phyloP scores from a whole-genome alignment of 2,797 vertebrate species.

The Periophthalmus magnuspinnatus region DNA sequence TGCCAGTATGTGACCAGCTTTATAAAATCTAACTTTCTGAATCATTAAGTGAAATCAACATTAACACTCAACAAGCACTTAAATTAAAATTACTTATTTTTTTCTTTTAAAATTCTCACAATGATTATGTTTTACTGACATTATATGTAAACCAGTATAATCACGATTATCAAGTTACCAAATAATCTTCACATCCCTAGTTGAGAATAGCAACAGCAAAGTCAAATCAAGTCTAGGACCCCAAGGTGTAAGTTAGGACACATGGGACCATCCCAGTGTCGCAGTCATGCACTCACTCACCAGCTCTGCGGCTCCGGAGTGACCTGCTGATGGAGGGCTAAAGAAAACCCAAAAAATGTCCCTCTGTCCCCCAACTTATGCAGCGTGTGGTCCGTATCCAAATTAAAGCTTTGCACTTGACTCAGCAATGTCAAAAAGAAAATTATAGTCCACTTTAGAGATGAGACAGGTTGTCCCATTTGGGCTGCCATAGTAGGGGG shows the following conservation, averaged over 20 bases:
- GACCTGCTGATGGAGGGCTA: constrained; percentile 89
- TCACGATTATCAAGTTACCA: too few species aligned
- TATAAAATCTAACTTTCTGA: too few species aligned
- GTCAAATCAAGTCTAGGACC: background rate
- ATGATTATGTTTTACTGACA: too few species aligned
- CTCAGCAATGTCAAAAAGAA: constrained; percentile 57
- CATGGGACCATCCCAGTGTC: constrained; percentile 27
- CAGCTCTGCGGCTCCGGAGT: constrained; percentile 84
- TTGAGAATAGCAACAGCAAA: background rate
- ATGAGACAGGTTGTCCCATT: constrained; percentile 36
- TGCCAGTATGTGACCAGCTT: too few species aligned
- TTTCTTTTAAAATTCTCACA: too few species aligned
- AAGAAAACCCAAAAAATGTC: constrained; percentile 91
- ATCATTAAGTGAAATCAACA: too few species aligned
- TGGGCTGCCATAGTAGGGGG: constrained; percentile 62
- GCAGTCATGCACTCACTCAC: constrained; percentile 78
- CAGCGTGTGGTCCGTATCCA: constrained; percentile 85
- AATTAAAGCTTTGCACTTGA: constrained; percentile 80
- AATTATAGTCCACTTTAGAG: constrained; percentile 47
- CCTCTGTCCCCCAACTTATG: constrained; percentile 84
- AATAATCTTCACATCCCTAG: too few species aligned
- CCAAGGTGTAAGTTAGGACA: constrained; percentile 26
- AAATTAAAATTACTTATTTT: too few species aligned
- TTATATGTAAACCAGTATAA: too few species aligned
- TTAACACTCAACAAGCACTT: too few species aligned